Percentiles rank a stretch among this genome's conserved stretches.
These are phyloP conservation scores for Mastacembelus armatus DNA, from an alignment of 2,797 vertebrate species.

Conservation along the genomic window DNA sequence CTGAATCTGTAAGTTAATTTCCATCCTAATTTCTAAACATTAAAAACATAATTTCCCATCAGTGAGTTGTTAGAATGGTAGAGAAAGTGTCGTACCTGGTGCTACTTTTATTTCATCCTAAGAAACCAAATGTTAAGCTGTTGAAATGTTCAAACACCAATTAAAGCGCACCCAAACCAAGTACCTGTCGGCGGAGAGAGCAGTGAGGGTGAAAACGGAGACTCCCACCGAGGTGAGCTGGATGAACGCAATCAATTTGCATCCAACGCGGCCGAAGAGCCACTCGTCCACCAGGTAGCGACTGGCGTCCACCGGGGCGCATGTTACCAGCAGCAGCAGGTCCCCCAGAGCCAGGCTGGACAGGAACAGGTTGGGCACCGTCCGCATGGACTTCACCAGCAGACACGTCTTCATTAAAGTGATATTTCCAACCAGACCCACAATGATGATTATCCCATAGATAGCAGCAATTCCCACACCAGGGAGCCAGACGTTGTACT, in stretches of 20 bases:
- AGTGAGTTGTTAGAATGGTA: too few species aligned
- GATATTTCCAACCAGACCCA: constrained; percentile 92
- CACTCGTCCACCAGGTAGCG: constrained; percentile 91
- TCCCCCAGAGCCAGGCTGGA: constrained; percentile 95
- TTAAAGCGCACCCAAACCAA: not conserved
- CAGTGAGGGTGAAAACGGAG: constrained; percentile 96
- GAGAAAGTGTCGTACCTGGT: too few species aligned
- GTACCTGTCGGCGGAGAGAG: constrained; percentile 95
- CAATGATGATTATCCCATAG: constrained; percentile 90
- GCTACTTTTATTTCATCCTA: too few species aligned
- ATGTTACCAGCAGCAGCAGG: constrained; percentile 92
- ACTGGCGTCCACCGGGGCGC: constrained; percentile 96
- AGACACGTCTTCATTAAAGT: constrained; percentile 94
- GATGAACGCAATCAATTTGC: constrained; percentile 96
- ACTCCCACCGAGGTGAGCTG: constrained; percentile 97
- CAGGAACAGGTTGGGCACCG: constrained; percentile 93
- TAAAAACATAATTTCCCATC: too few species aligned
- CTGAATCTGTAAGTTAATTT: too few species aligned
- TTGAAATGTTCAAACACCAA: too few species aligned
- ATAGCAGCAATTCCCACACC: constrained; percentile 88
- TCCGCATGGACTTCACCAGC: constrained; percentile 90
- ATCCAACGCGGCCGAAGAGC: constrained; percentile 94
- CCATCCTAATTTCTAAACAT: too few species aligned
- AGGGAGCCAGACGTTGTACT: constrained; percentile 68
- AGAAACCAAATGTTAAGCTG: too few species aligned